Percentiles rank a stretch among this genome's conserved stretches.
These are phyloP conservation scores for Ictalurus punctatus DNA, from an alignment of 2,113 vertebrate genomes.

Conservation along the genomic window DNA sequence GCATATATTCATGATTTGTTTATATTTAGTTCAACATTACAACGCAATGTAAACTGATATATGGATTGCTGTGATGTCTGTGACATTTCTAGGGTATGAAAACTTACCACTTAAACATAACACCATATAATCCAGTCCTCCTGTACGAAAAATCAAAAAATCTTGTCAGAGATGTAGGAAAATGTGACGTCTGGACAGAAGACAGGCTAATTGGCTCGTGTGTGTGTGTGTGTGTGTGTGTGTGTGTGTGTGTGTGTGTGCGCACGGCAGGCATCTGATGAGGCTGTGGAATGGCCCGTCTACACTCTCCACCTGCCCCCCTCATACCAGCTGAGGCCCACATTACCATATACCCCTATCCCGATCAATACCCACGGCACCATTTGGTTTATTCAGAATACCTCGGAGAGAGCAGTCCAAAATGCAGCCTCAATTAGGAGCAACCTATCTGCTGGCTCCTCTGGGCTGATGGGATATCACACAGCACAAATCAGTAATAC, in stretches of 20 bases:
- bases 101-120: not conserved
- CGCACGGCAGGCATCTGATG: constrained; percentile 69
- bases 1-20: not conserved
- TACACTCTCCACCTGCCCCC: constrained; percentile 73
- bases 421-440: constrained; percentile 55
- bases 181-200: constrained; percentile 49
- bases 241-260: constrained; percentile 63
- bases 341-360: constrained; percentile 62
- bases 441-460: constrained; percentile 46
- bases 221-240: constrained; percentile 60
- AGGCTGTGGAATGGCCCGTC: constrained; percentile 66
- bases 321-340: constrained; percentile 71
- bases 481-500: constrained; percentile 7
- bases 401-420: constrained; percentile 45
- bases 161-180: constrained; percentile 41
- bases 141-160: not conserved
- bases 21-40: not conserved
- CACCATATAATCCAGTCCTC: not conserved
- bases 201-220: constrained; percentile 63
- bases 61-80: no score
- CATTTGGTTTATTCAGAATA: constrained; percentile 58
- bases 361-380: constrained; percentile 69
- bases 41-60: not conserved
- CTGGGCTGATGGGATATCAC: constrained; percentile 35
- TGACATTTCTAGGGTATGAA: not conserved